A percentile compares a stretch with the other conserved stretches of the same genome.
Evolutionary conservation across 2,113 vertebrate species (phyloP).

Genomic region (Spilogale gracilis): DNA sequence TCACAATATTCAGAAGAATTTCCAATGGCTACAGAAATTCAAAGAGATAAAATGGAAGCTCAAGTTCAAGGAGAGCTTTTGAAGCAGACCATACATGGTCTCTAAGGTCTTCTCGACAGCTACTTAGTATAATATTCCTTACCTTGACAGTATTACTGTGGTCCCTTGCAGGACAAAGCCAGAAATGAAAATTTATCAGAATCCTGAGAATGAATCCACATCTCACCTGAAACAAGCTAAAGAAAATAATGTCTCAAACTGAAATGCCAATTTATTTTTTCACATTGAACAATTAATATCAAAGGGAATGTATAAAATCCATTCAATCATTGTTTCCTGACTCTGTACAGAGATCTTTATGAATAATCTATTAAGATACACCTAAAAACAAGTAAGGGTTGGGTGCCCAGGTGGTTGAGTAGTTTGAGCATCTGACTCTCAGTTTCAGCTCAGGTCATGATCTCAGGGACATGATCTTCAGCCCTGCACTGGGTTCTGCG

Average conservation of each 20-base stretch:
- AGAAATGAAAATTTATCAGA: neutral
- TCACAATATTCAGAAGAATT: neutral
- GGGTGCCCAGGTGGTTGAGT: neutral
- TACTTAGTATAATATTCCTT: neutral
- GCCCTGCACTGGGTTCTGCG: neutral
- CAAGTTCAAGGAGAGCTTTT: neutral
- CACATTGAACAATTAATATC: slow-evolving; percentile 37
- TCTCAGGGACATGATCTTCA: neutral
- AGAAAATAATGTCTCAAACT: neutral
- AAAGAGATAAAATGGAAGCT: slow-evolving; percentile 6
- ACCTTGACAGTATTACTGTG: neutral
- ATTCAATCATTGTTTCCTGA: slow-evolving; percentile 11
- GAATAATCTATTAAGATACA: neutral
- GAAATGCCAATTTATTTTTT: neutral
- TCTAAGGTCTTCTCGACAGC: neutral
- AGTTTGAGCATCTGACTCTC: neutral
- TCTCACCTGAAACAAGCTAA: slow-evolving; percentile 20
- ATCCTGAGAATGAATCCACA: neutral
- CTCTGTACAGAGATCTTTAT: neutral
- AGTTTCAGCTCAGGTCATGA: neutral
- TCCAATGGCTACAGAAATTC: neutral
- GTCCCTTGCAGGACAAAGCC: neutral
- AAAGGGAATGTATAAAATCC: neutral
- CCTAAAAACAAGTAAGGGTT: neutral
- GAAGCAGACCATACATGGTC: neutral